Evolutionary conservation across 2,888 invertebrate species (phyloP).

Genomic region (Tinea semifulvella): DNA sequence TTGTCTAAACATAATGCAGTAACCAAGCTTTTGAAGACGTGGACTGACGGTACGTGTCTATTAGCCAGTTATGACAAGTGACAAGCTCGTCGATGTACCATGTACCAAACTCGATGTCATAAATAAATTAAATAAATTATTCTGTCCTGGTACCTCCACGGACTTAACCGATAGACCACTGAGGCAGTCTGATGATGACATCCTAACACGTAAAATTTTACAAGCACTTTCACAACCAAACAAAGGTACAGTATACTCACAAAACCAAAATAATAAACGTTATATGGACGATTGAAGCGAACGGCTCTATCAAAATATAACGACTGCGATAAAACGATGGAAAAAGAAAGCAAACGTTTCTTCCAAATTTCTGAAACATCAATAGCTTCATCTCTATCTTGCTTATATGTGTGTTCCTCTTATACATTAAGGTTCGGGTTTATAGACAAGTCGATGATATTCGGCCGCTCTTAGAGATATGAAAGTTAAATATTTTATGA

Average conservation of each 20-base stretch:
- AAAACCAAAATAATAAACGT: conserved; percentile 27
- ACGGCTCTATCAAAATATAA: conserved; percentile 66
- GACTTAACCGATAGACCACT: no score
- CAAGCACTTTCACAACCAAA: no score
- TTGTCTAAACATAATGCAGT: no score
- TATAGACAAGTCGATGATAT: conserved; percentile 62
- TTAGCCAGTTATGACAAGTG: no score
- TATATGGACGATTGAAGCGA: conserved; percentile 54
- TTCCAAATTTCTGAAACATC: conserved; percentile 59
- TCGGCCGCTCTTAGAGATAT: conserved; percentile 52
- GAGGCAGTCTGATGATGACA: no score
- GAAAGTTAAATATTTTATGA: conserved; percentile 63
- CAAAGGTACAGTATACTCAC: conserved; percentile 3
- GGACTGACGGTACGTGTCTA: no score
- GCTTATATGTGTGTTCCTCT: conserved; percentile 33
- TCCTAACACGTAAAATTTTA: no score
- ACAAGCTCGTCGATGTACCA: no score
- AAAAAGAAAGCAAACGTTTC: conserved; percentile 60
- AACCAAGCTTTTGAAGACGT: no score
- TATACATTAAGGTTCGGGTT: conserved; percentile 37
- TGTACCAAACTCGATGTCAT: no score
- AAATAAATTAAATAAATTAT: no score
- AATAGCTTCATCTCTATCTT: conserved; percentile 19
- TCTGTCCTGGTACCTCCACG: no score
- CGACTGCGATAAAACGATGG: conserved; percentile 63